A percentile compares a stretch with the other conserved stretches of the same genome.
These are phyloP conservation scores for Pseudomyrmex gracilis DNA, from an alignment of 1,140 invertebrate genomes.

Conservation along the genomic window DNA sequence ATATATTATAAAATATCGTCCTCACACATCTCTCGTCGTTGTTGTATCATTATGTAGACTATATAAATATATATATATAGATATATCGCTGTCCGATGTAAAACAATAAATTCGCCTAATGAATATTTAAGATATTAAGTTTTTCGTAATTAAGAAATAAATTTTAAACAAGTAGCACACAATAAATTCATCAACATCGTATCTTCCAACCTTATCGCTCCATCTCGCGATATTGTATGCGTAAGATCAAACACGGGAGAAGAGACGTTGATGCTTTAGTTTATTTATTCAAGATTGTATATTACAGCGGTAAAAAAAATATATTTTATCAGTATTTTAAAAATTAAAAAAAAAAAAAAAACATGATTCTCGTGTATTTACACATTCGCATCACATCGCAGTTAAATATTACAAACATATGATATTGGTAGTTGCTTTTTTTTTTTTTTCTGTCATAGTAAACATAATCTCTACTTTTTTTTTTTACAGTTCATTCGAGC, in stretches of 20 bases:
- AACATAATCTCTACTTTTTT: too few relatives aligned
- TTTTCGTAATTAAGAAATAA: not conserved
- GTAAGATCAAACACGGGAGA: too few relatives aligned
- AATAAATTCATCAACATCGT: too few relatives aligned
- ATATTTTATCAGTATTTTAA: constrained; percentile 23
- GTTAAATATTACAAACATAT: not conserved
- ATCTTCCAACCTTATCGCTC: too few relatives aligned
- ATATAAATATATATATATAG: constrained; percentile 46
- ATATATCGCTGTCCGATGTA: constrained; percentile 67
- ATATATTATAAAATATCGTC: constrained; percentile 61
- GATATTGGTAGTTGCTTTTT: too few relatives aligned
- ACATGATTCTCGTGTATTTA: constrained; percentile 31
- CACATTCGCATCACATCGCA: not conserved
- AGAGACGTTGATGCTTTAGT: too few relatives aligned
- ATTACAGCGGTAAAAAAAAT: constrained; percentile 30
- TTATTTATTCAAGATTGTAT: not conserved
- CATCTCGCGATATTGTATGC: too few relatives aligned
- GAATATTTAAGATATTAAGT: constrained; percentile 61
- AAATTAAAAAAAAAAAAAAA: not conserved
- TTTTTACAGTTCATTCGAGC: too few relatives aligned
- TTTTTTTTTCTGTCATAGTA: too few relatives aligned
- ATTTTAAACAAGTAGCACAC: too few relatives aligned
- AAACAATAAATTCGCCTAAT: constrained; percentile 77
- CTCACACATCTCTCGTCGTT: constrained; percentile 62
- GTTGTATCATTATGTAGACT: constrained; percentile 74